Base-by-base conservation (phyloP, 2,113 vertebrate species). In the Mystacornis crossleyi region DNA sequence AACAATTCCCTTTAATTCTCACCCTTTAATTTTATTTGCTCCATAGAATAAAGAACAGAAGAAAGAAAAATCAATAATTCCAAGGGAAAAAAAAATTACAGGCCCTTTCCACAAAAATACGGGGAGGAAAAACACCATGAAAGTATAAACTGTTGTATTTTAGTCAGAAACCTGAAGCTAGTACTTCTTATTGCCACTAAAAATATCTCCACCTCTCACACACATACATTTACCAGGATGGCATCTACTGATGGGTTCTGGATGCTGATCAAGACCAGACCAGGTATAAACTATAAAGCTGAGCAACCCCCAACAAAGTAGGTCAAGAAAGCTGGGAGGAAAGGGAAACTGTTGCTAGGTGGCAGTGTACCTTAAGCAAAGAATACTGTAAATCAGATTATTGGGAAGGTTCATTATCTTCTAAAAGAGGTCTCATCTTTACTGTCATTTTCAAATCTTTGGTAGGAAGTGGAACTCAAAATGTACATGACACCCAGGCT, bases 321-420 rank as follows among this genome's bases (percentile, higher is more conserved):
- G 96, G 96, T 95, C 95, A 95, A 89, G 53, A 73, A 70, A 58
- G 92, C 36, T 75, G 75, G 69, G 92, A 96, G 83, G 83, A 53
- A 95, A 94, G 48, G 50, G 75, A 94, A 92, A 95, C 82, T 96
- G 95, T 96, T 96, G 96, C 96, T 97, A 97, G 96, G 96, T 97
- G 96, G 96, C 96, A 97, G 96, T 95, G 96, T 95, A 97, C 96
- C 83, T 96, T 97, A 95, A 96, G 92, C 72, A 95, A 97, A 96
- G 95, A 96, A 92, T 34, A 94, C 43, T 74, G 28, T 77, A 96
- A 92, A 86, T 79, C 82, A 61, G 55, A 84, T 29, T 81, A 78
- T 34, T 72, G 75, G 65, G 23, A 74, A 95, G 80, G 61, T 96
- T 92, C 4, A 2, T 78, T 77, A 89, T 81, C 81, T 91, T 48